Base-by-base conservation (phyloP, 1,140 invertebrate species). In the Drosophila oshimai region DNA sequence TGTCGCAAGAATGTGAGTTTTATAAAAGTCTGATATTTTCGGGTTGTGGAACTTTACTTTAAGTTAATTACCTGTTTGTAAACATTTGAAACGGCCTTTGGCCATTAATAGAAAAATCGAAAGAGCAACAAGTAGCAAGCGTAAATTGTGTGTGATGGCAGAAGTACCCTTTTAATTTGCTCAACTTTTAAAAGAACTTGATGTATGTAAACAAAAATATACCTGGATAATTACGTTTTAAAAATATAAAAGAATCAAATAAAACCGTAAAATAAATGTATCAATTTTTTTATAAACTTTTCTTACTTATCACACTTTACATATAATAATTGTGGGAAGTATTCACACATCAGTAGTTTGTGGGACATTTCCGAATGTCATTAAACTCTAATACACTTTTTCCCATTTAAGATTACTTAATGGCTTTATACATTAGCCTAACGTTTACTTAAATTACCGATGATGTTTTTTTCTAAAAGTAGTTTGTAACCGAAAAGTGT, bases 81-180 rank as follows among this genome's bases (percentile, higher is more conserved):
- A 22, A 15, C 12, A 12, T 22, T 20, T 6, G 0, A 3, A 15
- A 61, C 20, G n/a, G 10, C 2, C 3, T 29, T 46, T 37, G 1
- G 4, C 33, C 2, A 24, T 9, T 20, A 34, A 28, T 3, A 20
- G 4, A 58, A 22, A 6, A 20, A 60, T 17, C 24, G 18, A 24
- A 5, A 6, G 9, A 64, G 18, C 36, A 41, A 58, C 29, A 69
- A 64, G 44, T 65, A n/a, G 26, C 7, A 6, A 6, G n/a, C 26
- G 0, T 7, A 24, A 29, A 26, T n/a, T n/a, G 0, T 47, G 29
- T n/a, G 2, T 2, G 3, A 22, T 15, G 26, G 7, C 28, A 15
- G 0, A 2, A n/a, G 6, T 33, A 4, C 20, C 13, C 29, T 33
- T 57, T 50, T 22, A 22, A 28, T 9, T 33, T 18, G n/a, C 2